Conservation (phyloP, 2,113 vertebrate genomes). For the Passer domesticus region DNA sequence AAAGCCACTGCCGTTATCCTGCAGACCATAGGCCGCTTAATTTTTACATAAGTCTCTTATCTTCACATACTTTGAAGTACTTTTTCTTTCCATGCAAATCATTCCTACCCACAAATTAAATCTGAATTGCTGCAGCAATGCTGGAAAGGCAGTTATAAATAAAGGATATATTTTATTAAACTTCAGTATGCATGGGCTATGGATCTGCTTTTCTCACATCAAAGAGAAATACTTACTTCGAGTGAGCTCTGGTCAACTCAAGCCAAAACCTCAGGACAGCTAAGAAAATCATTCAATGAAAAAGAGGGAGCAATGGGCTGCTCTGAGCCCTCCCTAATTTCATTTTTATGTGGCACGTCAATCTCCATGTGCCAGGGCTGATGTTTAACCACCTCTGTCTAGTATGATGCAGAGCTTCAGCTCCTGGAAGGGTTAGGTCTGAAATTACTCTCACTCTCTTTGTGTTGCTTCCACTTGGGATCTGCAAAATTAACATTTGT, state of each 20-base stretch:
- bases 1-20: neutral
- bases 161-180: neutral
- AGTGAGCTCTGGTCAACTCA: neutral
- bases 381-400: neutral
- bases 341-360: neutral
- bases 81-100: constrained; percentile 28
- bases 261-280: neutral
- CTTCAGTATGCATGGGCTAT: neutral
- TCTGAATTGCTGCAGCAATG: neutral
- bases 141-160: neutral
- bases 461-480: neutral
- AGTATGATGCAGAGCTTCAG: neutral
- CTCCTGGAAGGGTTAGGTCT: neutral
- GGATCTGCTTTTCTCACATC: neutral
- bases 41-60: constrained; percentile 2
- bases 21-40: neutral
- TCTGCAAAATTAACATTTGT: neutral
- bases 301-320: neutral
- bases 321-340: neutral
- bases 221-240: neutral
- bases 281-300: neutral
- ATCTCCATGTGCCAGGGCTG: neutral
- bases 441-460: neutral
- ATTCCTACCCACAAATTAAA: neutral
- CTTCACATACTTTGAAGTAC: constrained; percentile 4